These are phyloP conservation scores for Anastatus disparis DNA, from an alignment of 1,140 invertebrate genomes.

Conservation along the genomic window DNA sequence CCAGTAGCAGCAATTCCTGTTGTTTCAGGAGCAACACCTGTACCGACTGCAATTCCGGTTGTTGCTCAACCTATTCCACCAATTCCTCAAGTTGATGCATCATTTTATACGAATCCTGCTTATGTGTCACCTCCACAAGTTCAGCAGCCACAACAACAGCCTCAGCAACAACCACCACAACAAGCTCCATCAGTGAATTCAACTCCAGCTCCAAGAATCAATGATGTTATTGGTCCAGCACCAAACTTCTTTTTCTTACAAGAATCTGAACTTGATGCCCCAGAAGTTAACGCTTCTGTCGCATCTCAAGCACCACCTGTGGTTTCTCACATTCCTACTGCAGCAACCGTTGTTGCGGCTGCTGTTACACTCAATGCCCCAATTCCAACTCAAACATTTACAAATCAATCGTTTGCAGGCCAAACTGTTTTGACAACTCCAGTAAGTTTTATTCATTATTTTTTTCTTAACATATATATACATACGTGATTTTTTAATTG, in stretches of 20 bases:
- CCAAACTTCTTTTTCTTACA: slow-evolving; percentile 82
- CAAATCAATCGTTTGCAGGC: slow-evolving; percentile 77
- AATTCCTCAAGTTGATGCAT: slow-evolving; percentile 54
- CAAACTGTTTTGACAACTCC: slow-evolving; percentile 57
- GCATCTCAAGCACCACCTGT: slow-evolving; percentile 48
- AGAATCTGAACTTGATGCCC: slow-evolving; percentile 80
- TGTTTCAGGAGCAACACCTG: slow-evolving; percentile 58
- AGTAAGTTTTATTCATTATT: slow-evolving; percentile 45
- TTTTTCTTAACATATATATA: too few relatives aligned
- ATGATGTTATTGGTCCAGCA: slow-evolving; percentile 75
- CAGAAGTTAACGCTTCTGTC: slow-evolving; percentile 68
- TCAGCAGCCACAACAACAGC: slow-evolving; percentile 61
- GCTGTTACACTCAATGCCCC: slow-evolving; percentile 64
- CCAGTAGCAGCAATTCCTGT: slow-evolving; percentile 58
- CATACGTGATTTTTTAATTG: background rate
- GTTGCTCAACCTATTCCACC: slow-evolving; percentile 59
- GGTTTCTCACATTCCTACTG: slow-evolving; percentile 65
- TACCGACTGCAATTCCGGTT: slow-evolving; percentile 57
- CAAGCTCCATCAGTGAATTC: slow-evolving; percentile 60
- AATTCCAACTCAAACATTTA: slow-evolving; percentile 82
- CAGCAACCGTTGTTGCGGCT: slow-evolving; percentile 43
- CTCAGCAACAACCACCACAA: slow-evolving; percentile 44
- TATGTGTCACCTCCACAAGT: slow-evolving; percentile 54
- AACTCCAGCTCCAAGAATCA: slow-evolving; percentile 69
- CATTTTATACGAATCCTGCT: slow-evolving; percentile 58